Percentiles rank a stretch among this genome's conserved stretches.
These are phyloP conservation scores for Coronaproctus castanopsis DNA, from an alignment of 2,888 invertebrate genomes.

Conservation along the genomic window DNA sequence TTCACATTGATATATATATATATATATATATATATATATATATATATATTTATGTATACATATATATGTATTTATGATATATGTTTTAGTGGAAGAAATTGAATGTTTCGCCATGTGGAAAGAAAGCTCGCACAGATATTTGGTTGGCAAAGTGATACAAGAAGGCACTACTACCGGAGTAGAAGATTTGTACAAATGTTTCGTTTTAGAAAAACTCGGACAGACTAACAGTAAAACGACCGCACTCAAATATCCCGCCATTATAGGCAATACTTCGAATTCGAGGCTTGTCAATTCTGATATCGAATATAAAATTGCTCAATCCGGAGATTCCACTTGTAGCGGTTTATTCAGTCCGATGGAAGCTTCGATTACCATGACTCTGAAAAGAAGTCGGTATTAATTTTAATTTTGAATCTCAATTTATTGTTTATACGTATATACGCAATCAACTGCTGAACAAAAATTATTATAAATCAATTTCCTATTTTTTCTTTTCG, in stretches of 20 bases:
- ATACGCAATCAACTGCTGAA: too few relatives aligned
- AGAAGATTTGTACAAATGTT: conserved; percentile 87
- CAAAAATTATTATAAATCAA: too few relatives aligned
- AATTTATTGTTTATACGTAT: too few relatives aligned
- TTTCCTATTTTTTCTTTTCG: not conserved
- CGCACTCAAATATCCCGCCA: conserved; percentile 20
- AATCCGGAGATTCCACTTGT: conserved; percentile 83
- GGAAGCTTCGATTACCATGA: conserved; percentile 69
- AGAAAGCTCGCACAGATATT: conserved; percentile 74
- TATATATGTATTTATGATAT: not conserved
- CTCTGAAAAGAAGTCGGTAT: conserved; percentile 46
- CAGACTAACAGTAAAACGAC: conserved; percentile 18
- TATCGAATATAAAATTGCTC: conserved; percentile 63
- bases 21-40: not conserved
- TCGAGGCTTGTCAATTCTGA: conserved; percentile 23
- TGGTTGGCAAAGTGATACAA: conserved; percentile 75
- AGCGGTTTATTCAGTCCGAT: conserved; percentile 78
- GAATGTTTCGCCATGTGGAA: conserved; percentile 85
- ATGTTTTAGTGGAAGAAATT: conserved; percentile 55
- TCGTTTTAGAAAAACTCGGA: conserved; percentile 61
- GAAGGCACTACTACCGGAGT: conserved; percentile 46
- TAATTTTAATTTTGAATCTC: not conserved
- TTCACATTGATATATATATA: not conserved
- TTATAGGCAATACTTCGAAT: conserved; percentile 20
- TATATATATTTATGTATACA: not conserved